Evolutionary conservation across 2,888 invertebrate genomes (phyloP).

Genomic region (Hesperia comma): DNA sequence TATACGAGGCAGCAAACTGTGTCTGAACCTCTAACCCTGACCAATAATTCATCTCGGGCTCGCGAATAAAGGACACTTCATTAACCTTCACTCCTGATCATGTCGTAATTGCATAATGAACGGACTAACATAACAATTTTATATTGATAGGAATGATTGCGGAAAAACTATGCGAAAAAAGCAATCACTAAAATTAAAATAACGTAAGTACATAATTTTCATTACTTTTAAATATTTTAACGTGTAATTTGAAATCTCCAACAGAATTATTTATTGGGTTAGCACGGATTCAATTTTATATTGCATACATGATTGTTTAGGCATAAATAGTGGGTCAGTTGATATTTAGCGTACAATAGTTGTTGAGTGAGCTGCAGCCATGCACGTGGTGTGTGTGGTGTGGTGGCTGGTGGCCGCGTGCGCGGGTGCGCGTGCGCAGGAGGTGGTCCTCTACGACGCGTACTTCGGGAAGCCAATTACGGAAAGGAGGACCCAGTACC

Average conservation of each 20-base stretch:
- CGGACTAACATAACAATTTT: no score
- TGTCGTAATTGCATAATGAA: no score
- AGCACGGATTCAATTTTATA: no score
- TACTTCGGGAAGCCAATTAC: conserved; percentile 19
- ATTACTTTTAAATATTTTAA: not conserved
- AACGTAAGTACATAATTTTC: not conserved
- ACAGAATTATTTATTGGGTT: not conserved
- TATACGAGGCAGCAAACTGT: no score
- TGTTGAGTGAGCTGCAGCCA: not conserved
- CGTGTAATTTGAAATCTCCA: not conserved
- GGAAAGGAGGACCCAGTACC: conserved; percentile 4
- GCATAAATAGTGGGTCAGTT: not conserved
- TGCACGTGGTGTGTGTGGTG: not conserved
- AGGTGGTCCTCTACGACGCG: conserved; percentile 9
- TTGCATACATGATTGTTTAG: not conserved
- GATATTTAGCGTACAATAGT: not conserved
- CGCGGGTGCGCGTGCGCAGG: conserved; percentile 7
- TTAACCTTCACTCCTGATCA: no score
- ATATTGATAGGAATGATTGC: no score
- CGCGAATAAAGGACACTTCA: no score
- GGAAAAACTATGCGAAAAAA: no score
- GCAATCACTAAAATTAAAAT: no score
- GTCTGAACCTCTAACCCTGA: no score
- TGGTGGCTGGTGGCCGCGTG: not conserved
- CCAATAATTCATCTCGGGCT: no score